Evolutionary conservation across 2,113 vertebrate species (phyloP), one percentile per base, ranked within the genome.

Genomic region (Chunga burmeisteri): DNA sequence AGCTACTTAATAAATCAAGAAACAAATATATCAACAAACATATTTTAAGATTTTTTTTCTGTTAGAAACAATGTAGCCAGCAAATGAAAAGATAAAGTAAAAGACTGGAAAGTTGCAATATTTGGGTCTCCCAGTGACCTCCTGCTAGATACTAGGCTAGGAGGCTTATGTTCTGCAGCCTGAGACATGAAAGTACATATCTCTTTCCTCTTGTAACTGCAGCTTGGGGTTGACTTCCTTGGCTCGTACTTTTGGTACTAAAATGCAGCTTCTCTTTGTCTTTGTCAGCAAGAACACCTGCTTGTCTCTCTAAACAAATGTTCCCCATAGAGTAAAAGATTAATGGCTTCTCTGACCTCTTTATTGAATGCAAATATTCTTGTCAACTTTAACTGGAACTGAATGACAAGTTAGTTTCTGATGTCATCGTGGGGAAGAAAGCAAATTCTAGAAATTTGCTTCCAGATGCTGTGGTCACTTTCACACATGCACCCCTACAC

Each of bases 401-500:
- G 62, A 83, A 67, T 71, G 78, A 61, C n/a, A 83, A 19, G 22
- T 78, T 78, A 9, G 34, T 78, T 93, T 90, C 44, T 94, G 59
- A 72, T 74, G 29, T 62, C 36, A 30, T 70, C 34, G 23, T 7
- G 17, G 9, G 53, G 25, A 82, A 67, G 25, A 36, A 88, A 17
- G 15, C 32, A 86, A 90, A 81, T 7, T 30, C 34, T 25, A 44
- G 47, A 68, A 84, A 68, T 79, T 10, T 55, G 2, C 20, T 61
- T 91, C 36, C 53, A 66, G 53, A 42, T 1, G 7, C 22, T 49
- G 19, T 42, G 47, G 30, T 34, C 25, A 27, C 36, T 36, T 38
- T 63, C 17, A 46, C 7, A 46, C 0, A 0, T 23, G 18, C 13
- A 74, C 14, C n/a, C 15, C 20, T 63, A 65, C 15, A 81, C 21